Conservation (phyloP, 2,888 invertebrate species). For the Catocala sponsa region DNA sequence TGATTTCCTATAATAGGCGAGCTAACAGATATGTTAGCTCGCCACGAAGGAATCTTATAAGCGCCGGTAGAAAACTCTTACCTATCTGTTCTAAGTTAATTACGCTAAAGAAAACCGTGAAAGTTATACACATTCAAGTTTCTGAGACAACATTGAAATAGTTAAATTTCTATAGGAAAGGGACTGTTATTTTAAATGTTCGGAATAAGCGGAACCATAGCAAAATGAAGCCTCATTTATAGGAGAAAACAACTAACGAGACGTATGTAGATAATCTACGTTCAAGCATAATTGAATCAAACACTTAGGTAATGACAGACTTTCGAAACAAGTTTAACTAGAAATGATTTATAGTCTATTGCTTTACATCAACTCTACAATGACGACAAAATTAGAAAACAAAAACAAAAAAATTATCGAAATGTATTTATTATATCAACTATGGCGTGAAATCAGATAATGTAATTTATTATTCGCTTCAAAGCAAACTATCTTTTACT, state of each 20-base stretch:
- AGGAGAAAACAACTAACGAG: too few species aligned
- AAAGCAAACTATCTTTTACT: slow-evolving; percentile 38
- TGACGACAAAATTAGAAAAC: background rate
- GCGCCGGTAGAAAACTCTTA: slow-evolving; percentile 30
- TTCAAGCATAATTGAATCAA: too few species aligned
- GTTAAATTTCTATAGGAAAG: too few species aligned
- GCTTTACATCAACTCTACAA: background rate
- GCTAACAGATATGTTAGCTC: slow-evolving; percentile 17
- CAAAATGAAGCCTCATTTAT: too few species aligned
- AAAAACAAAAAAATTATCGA: slow-evolving; percentile 10
- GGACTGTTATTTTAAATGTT: too few species aligned
- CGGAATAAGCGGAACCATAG: too few species aligned
- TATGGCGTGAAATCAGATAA: slow-evolving; percentile 39
- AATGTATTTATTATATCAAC: slow-evolving; percentile 15
- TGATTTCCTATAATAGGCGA: slow-evolving; percentile 26
- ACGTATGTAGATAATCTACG: too few species aligned
- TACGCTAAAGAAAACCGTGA: slow-evolving; percentile 18
- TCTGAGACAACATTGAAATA: too few species aligned
- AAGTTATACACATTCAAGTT: slow-evolving; percentile 12
- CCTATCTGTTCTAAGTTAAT: slow-evolving; percentile 21
- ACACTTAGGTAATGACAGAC: too few species aligned
- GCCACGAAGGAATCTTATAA: slow-evolving; percentile 29
- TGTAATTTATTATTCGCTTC: slow-evolving; percentile 29
- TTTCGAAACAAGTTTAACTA: too few species aligned
- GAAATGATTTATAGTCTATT: too few species aligned